Base-by-base conservation (phyloP, 2,797 vertebrate genomes). In the Sorex maritimensis region DNA sequence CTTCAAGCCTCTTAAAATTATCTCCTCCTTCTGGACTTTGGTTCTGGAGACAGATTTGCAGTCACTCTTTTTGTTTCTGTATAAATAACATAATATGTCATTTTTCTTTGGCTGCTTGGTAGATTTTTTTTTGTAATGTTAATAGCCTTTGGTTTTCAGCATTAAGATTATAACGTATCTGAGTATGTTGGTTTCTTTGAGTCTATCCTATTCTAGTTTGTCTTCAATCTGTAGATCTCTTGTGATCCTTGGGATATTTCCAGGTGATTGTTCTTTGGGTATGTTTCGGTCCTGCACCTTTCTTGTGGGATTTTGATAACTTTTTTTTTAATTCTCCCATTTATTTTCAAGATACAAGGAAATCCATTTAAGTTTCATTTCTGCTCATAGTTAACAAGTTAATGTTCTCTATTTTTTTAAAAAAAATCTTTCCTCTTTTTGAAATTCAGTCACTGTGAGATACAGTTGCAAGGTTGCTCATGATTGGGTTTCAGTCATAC, bases 71-170 rank as follows among this genome's bases (percentile, higher is more conserved):
- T 77, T 30, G 15, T 95, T 84, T 72, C 86, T 10, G 0, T 17
- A 46, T 55, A 83, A 41, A 34, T 34, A 34, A 34, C 34, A 34
- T 34, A 65, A 77, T 28, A 12, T 15, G 7, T 44, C 79, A 4
- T 84, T 90, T 96, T 82, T 75, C 72, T 92, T 10, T 49, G 15
- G 55, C 68, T 38, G 30, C 85, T 91, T 69, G 81, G 84, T 74
- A 84, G 81, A 19, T 14, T 13, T 68, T 85, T 85, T n/a, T 11
- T n/a, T 41, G 46, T 55, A 9, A 21, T 61, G 19, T 15, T 12
- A 26, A 13, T 17, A 10, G 24, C 65, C 34, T 74, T 85, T 14
- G 14, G 61, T 86, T 86, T 72, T 78, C 26, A 72, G 65, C 44
- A 68, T 68, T 75, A 77, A 81, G 72, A 58, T 38, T 26, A 68